A percentile compares a stretch with the other conserved stretches of the same genome.
phyloP scores from a whole-genome alignment of 1,140 invertebrate genomes.

The Himalopsyche phryganea region DNA sequence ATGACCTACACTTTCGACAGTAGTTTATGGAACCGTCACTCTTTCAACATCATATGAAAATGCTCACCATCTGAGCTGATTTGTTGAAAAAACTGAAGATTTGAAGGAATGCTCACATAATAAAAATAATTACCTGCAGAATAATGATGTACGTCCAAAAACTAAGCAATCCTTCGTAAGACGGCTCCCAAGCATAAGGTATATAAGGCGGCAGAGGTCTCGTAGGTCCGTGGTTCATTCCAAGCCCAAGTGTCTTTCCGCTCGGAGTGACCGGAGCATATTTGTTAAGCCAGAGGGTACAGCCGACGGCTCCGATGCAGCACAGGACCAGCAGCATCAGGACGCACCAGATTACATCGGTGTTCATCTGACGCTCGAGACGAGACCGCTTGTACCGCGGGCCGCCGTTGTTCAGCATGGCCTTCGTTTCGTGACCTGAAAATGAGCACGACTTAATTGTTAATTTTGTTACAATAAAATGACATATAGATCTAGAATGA shows the following conservation, averaged over 20 bases:
- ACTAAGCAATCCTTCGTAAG: conserved; percentile 79
- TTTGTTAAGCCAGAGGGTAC: conserved; percentile 76
- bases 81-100: too few relatives aligned
- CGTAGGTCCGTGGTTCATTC: conserved; percentile 33
- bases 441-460: conserved; percentile 12
- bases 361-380: conserved; percentile 90
- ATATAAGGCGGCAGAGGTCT: conserved; percentile 63
- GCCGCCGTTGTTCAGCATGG: conserved; percentile 95
- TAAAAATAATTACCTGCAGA: conserved; percentile 65
- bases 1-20: too few relatives aligned
- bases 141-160: conserved; percentile 97
- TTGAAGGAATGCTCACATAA: too few relatives aligned
- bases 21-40: too few relatives aligned
- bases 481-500: neutral
- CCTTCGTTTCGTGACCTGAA: conserved; percentile 92
- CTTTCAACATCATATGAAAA: too few relatives aligned
- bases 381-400: conserved; percentile 92
- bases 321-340: conserved; percentile 88
- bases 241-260: conserved; percentile 20
- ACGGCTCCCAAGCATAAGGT: conserved; percentile 53
- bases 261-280: conserved; percentile 42
- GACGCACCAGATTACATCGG: conserved; percentile 95
- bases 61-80: too few relatives aligned
- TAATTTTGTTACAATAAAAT: neutral
- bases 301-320: conserved; percentile 84